Evolutionary conservation across 2,113 vertebrate species (phyloP), one percentile per base, ranked within the genome.

Genomic region (Nyctereutes procyonoides): DNA sequence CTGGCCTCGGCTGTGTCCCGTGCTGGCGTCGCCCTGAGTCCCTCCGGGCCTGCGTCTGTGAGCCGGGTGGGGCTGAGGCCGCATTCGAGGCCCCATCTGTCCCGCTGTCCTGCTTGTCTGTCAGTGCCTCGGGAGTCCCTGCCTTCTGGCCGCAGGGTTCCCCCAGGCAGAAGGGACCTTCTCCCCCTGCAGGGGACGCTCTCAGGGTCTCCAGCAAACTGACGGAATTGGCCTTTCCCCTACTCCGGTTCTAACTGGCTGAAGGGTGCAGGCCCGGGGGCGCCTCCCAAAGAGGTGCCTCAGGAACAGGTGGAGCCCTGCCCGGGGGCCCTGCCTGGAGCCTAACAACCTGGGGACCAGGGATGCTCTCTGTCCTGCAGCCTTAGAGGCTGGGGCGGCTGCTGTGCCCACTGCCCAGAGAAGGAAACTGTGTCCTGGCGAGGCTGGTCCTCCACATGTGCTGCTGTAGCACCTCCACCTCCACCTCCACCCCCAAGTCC

Each of bases 21-120:
- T 48, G 56, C 2, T 17, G 0, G 0, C 2, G n/a, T 17, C 43
- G 51, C 90, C 53, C 58, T 24, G 6, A 74, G 65, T 0, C 1
- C 1, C 6, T 30, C 65, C 1, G 0, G 0, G 65, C 51, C 32
- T 3, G 74, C 65, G 0, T 53, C 85, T 26, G 24, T 58, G 73
- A 30, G 16, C 15, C 0, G 0, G 14, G 43, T 35, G 55, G 35
- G 6, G 13, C 16, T 5, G 2, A 26, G 30, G 22, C 28, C 88
- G 22, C 6, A 0, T 15, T 9, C 56, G 84, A 8, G 48, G 35
- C 7, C 81, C 60, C 2, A 0, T 1, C 14, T 3, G 0, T 32
- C 56, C 69, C 1, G 8, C 0, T 20, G 71, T 43, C 19, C 6
- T 5, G 38, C 28, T 4, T 7, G 7, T 43, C 15, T 0, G 2